phyloP scores from a whole-genome alignment of 2,113 vertebrate species.

The Parotia lawesii region DNA sequence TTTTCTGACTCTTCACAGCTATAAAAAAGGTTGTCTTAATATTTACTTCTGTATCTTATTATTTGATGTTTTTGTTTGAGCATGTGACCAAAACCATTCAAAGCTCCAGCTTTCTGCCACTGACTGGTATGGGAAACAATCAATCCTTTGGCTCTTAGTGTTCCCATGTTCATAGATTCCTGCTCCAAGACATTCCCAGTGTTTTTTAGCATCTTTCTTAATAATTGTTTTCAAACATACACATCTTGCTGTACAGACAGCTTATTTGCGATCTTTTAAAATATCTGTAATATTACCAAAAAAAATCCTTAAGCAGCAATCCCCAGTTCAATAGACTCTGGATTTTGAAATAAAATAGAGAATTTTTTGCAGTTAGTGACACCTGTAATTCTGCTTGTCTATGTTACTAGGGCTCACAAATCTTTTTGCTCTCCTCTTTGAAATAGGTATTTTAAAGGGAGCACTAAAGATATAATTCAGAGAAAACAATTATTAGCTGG shows the following conservation, averaged over 20 bases:
- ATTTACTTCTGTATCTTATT: neutral
- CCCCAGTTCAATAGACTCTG: neutral
- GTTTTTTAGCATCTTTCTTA: neutral
- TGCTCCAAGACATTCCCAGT: neutral
- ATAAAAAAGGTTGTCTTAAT: neutral
- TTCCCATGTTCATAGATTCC: neutral
- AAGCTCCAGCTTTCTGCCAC: neutral
- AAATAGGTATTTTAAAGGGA: neutral
- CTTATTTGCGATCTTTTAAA: neutral
- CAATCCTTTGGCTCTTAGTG: neutral
- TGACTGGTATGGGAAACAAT: neutral
- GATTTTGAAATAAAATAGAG: neutral
- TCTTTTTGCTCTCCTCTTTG: neutral
- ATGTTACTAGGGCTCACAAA: neutral
- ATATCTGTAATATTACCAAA: neutral
- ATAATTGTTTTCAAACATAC: neutral
- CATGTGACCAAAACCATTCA: neutral
- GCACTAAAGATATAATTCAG: neutral
- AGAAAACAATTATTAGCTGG: constrained; percentile 5
- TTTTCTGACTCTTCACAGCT: neutral
- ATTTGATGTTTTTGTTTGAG: neutral
- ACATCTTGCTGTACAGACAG: neutral
- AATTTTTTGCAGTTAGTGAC: neutral
- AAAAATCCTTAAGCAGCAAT: neutral
- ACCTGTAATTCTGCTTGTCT: neutral